phyloP scores from a whole-genome alignment of 92 coral and sea anemone species.

The Actinostola sp. region DNA sequence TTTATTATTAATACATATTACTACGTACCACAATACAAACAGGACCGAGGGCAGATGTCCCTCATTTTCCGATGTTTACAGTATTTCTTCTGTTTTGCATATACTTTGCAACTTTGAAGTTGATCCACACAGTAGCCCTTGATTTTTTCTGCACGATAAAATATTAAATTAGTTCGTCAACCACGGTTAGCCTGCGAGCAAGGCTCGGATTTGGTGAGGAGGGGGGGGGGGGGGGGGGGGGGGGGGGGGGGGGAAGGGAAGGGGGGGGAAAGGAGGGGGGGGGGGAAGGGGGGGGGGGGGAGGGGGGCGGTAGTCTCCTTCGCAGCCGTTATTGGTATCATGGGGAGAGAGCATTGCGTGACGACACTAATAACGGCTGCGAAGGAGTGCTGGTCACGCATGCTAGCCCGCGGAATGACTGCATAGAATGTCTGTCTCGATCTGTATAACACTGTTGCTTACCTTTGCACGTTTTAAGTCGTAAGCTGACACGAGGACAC shows the following conservation, averaged over 20 bases:
- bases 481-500: slow-evolving; percentile 61
- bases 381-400: no score
- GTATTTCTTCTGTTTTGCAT: slow-evolving; percentile 51
- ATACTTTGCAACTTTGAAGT: slow-evolving; percentile 43
- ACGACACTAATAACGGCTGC: no score
- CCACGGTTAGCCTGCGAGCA: no score
- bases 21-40: slow-evolving; percentile 65
- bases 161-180: neutral
- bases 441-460: neutral
- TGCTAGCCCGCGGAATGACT: no score
- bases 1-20: neutral
- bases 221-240: no score
- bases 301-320: no score
- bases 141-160: slow-evolving; percentile 43
- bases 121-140: slow-evolving; percentile 60
- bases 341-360: no score
- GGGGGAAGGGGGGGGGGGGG: no score
- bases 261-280: neutral
- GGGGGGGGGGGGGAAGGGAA: no score
- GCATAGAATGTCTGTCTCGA: neutral
- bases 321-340: no score
- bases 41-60: slow-evolving; percentile 61
- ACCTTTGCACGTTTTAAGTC: slow-evolving; percentile 63
- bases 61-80: slow-evolving; percentile 70
- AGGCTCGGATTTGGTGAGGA: no score